A percentile compares a stretch with the other conserved stretches of the same genome.
These are phyloP conservation scores for Equus przewalskii DNA, from an alignment of 2,113 vertebrate genomes.

Conservation along the genomic window DNA sequence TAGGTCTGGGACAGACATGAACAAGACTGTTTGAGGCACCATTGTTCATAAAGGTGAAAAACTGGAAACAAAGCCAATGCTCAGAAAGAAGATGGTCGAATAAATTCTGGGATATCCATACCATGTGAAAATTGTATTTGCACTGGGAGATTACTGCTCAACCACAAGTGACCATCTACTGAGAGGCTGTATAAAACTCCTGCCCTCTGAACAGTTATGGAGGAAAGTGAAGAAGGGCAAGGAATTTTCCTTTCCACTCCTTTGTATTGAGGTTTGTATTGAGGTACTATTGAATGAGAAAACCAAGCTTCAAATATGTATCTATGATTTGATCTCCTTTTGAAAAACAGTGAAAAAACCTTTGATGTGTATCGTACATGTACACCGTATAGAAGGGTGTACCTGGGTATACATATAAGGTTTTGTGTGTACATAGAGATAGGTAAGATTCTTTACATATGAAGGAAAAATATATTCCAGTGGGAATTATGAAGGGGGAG, in stretches of 20 bases:
- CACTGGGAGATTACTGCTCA: not conserved
- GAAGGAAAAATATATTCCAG: not conserved
- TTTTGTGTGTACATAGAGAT: not conserved
- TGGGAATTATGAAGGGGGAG: not conserved
- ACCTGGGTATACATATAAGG: not conserved
- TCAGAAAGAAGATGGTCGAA: not conserved
- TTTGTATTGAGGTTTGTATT: not conserved
- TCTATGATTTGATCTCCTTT: not conserved
- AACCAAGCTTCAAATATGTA: not conserved
- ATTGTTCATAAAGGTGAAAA: not conserved
- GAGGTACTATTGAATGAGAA: not conserved
- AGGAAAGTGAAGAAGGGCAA: accelerated
- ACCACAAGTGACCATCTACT: no score
- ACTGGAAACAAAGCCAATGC: not conserved
- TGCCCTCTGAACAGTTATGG: not conserved
- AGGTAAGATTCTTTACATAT: not conserved
- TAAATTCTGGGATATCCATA: not conserved
- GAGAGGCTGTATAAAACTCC: no score
- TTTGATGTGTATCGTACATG: not conserved
- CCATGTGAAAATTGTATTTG: not conserved
- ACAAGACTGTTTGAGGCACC: not conserved
- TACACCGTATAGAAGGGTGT: not conserved
- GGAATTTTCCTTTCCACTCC: no score
- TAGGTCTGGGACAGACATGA: not conserved
- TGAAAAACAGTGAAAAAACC: not conserved